These are phyloP conservation scores for Carettochelys insculpta DNA, from an alignment of 2,113 vertebrate species.

Conservation along the genomic window DNA sequence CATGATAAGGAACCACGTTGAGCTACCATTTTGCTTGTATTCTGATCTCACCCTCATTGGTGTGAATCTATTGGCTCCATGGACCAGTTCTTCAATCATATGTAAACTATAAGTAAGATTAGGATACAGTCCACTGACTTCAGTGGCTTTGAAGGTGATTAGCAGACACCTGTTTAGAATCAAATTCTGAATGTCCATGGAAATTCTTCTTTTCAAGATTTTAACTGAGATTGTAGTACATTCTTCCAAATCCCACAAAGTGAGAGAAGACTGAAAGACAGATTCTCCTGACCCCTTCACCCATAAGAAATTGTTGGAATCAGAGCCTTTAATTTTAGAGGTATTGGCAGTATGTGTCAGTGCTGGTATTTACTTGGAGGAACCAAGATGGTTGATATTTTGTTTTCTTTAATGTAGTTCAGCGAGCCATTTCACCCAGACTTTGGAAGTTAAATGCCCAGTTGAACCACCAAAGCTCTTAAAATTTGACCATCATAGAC, in stretches of 20 bases:
- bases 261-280: background rate
- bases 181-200: background rate
- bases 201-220: background rate
- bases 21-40: background rate
- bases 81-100: background rate
- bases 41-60: background rate
- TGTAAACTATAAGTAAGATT: background rate
- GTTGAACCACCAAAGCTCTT: background rate
- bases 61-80: background rate
- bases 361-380: background rate
- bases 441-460: background rate
- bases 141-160: background rate
- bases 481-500: background rate
- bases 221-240: background rate
- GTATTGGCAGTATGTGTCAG: background rate
- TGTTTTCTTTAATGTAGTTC: background rate
- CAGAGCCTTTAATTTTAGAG: background rate
- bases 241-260: too few species aligned
- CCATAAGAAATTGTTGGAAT: background rate
- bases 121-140: background rate
- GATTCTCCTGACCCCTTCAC: background rate
- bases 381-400: background rate
- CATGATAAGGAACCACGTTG: background rate
- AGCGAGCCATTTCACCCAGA: background rate
- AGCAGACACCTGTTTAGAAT: background rate